A percentile compares a stretch with the other conserved stretches of the same genome.
Evolutionary conservation across 2,113 vertebrate species (phyloP).

Genomic region (Aspiorhynchus laticeps): DNA sequence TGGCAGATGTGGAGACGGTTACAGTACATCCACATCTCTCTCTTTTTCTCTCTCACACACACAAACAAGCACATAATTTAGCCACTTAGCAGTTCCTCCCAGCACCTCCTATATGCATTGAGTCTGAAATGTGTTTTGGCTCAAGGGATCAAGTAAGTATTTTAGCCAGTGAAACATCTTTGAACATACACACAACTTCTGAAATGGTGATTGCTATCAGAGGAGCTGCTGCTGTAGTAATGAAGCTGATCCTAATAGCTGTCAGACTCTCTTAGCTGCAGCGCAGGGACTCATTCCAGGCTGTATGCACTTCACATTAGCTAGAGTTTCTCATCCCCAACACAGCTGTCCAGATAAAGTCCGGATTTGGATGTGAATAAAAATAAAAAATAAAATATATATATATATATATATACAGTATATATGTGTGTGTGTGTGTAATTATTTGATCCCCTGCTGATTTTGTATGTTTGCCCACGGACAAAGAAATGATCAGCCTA

Average conservation of each 20-base stretch:
- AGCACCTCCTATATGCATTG: background rate
- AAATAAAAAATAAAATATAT: too few relatives aligned
- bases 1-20: slow-evolving; percentile 31
- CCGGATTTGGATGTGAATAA: too few relatives aligned
- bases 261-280: slow-evolving; percentile 12
- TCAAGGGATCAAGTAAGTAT: slow-evolving; percentile 27
- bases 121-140: slow-evolving; percentile 11
- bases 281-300: slow-evolving; percentile 23
- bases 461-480: too few relatives aligned
- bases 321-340: background rate
- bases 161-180: background rate
- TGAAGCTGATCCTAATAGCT: slow-evolving; percentile 24
- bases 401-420: too few relatives aligned
- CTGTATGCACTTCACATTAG: background rate
- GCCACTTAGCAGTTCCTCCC: slow-evolving; percentile 23
- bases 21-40: slow-evolving; percentile 55
- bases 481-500: too few relatives aligned
- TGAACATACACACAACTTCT: background rate
- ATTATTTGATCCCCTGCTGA: too few relatives aligned
- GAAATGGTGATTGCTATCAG: slow-evolving; percentile 18
- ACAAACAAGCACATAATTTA: slow-evolving; percentile 30
- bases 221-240: background rate
- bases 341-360: background rate
- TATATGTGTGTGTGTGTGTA: too few relatives aligned
- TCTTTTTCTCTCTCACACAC: slow-evolving; percentile 3